Evolutionary conservation across 2,113 vertebrate species (phyloP).

Genomic region (Hyaena hyaena): DNA sequence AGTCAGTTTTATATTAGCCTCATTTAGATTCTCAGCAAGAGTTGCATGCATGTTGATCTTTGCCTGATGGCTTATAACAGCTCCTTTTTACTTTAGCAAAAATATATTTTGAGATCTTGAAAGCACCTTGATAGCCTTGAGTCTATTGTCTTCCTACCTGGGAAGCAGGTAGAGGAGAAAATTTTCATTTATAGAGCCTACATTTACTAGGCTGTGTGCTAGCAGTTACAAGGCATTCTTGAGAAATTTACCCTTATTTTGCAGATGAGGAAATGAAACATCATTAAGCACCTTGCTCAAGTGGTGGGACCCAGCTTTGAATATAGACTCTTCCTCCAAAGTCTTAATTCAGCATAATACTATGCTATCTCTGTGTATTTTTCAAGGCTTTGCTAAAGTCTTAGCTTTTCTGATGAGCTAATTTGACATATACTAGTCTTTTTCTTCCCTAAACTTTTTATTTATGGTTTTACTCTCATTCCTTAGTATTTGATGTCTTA

Average conservation of each 20-base stretch:
- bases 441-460: constrained; percentile 32
- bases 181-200: neutral
- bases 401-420: constrained; percentile 18
- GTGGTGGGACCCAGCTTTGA: neutral
- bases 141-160: neutral
- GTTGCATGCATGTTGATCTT: neutral
- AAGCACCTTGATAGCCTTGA: constrained; percentile 27
- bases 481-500: constrained; percentile 22
- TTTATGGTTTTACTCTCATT: neutral
- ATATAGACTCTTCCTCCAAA: neutral
- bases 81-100: neutral
- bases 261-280: neutral
- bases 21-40: constrained; percentile 43
- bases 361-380: neutral
- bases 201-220: neutral
- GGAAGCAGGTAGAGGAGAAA: constrained; percentile 24
- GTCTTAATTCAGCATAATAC: neutral
- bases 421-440: neutral
- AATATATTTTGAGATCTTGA: constrained; percentile 45
- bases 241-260: constrained; percentile 31
- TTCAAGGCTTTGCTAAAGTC: neutral
- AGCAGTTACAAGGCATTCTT: neutral
- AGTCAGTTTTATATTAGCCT: constrained; percentile 33
- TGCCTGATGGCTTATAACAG: constrained; percentile 41
- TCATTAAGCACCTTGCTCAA: neutral